Conservation (phyloP, 2,797 vertebrate species). For the Picus viridis region DNA sequence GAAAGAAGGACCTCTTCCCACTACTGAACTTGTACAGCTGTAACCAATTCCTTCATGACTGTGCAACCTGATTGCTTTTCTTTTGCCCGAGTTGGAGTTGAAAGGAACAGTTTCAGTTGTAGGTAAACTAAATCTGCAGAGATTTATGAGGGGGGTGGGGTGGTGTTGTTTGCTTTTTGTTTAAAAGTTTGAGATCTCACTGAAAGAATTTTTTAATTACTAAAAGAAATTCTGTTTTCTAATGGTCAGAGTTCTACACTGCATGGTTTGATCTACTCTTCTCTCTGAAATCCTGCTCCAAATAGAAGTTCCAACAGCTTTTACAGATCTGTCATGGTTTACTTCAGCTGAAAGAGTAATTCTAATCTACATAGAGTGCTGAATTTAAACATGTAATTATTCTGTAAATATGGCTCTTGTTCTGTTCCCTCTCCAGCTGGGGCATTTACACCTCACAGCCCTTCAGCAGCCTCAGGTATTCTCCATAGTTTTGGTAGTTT, state of each 20-base stretch:
- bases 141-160: not conserved
- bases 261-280: not conserved
- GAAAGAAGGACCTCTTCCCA: not conserved
- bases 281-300: not conserved
- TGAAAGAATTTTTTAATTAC: not conserved
- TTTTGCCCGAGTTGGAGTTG: not conserved
- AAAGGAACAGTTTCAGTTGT: not conserved
- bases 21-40: not conserved
- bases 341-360: not conserved
- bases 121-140: conserved; percentile 6
- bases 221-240: not conserved
- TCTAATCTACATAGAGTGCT: not conserved
- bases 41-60: conserved; percentile 20
- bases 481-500: too few species aligned
- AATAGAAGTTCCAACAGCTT: not conserved
- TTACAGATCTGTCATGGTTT: not conserved
- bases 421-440: too few species aligned
- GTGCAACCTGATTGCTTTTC: conserved; percentile 23
- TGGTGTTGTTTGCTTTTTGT: not conserved
- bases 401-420: not conserved
- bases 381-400: conserved; percentile 10
- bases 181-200: not conserved
- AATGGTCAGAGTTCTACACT: not conserved
- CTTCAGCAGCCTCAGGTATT: too few species aligned
- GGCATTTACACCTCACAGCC: too few species aligned